A percentile compares a stretch with the other conserved stretches of the same genome.
Evolutionary conservation across 2,797 vertebrate species (phyloP).

Genomic region (Siniperca undulata): DNA sequence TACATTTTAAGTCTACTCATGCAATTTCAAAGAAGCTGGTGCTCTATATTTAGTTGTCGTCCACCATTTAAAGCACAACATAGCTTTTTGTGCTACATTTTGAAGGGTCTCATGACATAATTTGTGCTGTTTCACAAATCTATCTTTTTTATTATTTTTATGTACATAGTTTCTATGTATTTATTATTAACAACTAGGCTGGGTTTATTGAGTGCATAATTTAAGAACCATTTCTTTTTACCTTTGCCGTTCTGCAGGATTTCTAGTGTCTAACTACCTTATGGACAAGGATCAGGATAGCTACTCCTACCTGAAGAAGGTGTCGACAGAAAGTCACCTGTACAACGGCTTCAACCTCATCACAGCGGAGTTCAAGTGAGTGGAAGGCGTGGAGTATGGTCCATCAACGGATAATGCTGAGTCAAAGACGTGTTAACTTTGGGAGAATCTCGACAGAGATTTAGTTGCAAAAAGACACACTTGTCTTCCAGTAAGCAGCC

Average conservation of each 20-base stretch:
- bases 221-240: not conserved
- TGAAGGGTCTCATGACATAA: not conserved
- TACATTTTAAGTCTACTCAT: not conserved
- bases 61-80: constrained; percentile 7
- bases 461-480: not conserved
- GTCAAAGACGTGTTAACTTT: not conserved
- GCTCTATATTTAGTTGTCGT: not conserved
- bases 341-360: constrained; percentile 99
- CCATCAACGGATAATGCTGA: not conserved
- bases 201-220: not conserved
- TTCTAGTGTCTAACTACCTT: constrained; percentile 94
- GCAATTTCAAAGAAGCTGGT: not conserved
- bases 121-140: not conserved
- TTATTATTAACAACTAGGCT: constrained; percentile 1
- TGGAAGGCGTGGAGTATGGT: constrained; percentile 34
- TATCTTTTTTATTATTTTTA: not conserved
- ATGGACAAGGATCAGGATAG: constrained; percentile 89
- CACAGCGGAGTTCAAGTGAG: constrained; percentile 96
- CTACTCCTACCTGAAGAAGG: constrained; percentile 94
- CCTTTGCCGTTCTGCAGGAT: constrained; percentile 81
- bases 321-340: constrained; percentile 91
- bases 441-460: not conserved
- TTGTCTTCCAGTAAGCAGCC: not conserved
- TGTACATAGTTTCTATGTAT: not conserved
- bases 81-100: not conserved